Evolutionary conservation across 2,113 vertebrate genomes (phyloP).

Genomic region (Eonycteris spelaea): DNA sequence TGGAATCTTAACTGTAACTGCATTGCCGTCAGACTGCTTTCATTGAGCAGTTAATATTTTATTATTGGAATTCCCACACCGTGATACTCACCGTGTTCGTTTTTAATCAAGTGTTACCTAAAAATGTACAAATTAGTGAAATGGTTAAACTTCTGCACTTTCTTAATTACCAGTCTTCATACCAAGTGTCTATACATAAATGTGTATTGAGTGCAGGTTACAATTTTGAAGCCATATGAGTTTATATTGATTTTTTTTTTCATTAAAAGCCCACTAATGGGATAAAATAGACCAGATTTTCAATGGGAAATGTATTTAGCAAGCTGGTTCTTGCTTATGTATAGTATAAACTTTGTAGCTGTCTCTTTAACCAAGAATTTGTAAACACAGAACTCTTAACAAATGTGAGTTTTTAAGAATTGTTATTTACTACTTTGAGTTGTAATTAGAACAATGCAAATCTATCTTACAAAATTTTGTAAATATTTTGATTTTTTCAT

Average conservation of each 20-base stretch:
- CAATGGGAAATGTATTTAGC: constrained; percentile 81
- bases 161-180: constrained; percentile 76
- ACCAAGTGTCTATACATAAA: constrained; percentile 75
- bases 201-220: constrained; percentile 81
- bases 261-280: constrained; percentile 70
- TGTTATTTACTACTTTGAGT: constrained; percentile 81
- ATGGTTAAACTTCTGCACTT: constrained; percentile 83
- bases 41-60: constrained; percentile 66
- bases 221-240: constrained; percentile 86
- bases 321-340: constrained; percentile 97
- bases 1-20: constrained; percentile 81
- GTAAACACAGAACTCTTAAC: constrained; percentile 85
- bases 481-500: constrained; percentile 92
- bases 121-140: constrained; percentile 73
- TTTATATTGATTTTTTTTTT: constrained; percentile 76
- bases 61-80: constrained; percentile 68
- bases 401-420: constrained; percentile 81
- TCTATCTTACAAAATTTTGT: constrained; percentile 88
- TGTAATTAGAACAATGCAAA: constrained; percentile 88
- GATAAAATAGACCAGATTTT: constrained; percentile 79
- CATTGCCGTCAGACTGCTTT: constrained; percentile 74
- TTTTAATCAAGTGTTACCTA: constrained; percentile 77
- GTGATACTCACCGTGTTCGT: constrained; percentile 51
- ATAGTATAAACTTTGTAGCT: constrained; percentile 84
- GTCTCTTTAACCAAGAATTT: constrained; percentile 83